Evolutionary conservation across 1,140 invertebrate genomes (phyloP), one percentile per base, ranked within the genome.

Genomic region (Achroia grisella): DNA sequence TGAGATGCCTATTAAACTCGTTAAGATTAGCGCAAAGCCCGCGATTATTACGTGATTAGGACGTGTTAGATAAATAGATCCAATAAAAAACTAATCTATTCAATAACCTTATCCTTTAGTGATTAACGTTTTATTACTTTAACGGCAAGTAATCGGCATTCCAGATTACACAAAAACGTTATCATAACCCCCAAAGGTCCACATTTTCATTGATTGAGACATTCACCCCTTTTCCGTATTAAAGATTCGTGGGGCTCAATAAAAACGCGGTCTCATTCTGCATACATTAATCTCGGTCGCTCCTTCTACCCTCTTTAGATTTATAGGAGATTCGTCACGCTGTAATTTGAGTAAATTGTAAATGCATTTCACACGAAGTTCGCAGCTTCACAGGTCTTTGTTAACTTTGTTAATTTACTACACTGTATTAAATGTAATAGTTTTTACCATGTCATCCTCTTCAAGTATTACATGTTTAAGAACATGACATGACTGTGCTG

Each of bases 251-350:
- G 56, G 52, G 48, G 32, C 23, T 56, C 17, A 23, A 6, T 59
- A 30, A 56, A 66, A 55, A 47, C 47, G 70, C 70, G 35, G 14
- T 52, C 47, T 80, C 74, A 80, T 44, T 51, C 35, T 2, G 10
- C 39, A 44, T 54, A 42, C 60, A 78, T 78, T 69, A 76, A 77
- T 76, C 69, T 72, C 50, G 48, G 17, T 43, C 17, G 52, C 50
- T 43, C 48, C 36, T 41, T 8, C 15, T 39, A 28, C 48, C 64
- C 45, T 48, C 28, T 11, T 3, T 30, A 42, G 45, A 44, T 56
- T 54, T 50, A 56, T 71, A 44, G 27, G 50, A 23, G 51, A 72
- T 76, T 76, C 62, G 71, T 62, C 54, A 67, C 68, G 61, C 60
- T 62, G 40, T 64, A 56, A 67, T 64, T 60, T 56, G 61, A 57